phyloP scores from a whole-genome alignment of 1,140 invertebrate genomes.

The Mactra quadrangularis region DNA sequence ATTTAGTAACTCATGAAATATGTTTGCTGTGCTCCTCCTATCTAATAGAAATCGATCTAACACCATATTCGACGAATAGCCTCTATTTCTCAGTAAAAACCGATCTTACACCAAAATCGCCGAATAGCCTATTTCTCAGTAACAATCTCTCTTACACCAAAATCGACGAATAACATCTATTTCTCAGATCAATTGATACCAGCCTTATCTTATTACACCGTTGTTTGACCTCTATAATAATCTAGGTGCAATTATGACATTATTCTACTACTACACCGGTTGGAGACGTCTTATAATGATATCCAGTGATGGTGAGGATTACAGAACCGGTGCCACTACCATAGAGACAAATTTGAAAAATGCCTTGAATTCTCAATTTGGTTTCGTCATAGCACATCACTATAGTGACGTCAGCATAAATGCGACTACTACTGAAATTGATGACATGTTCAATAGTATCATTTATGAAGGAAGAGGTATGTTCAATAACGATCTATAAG shows the following conservation, averaged over 20 bases:
- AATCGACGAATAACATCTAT: no score
- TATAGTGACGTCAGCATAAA: conserved; percentile 35
- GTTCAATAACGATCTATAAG: not conserved
- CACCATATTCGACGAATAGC: no score
- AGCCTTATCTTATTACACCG: no score
- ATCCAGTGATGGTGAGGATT: conserved; percentile 28
- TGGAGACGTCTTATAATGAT: conserved; percentile 45
- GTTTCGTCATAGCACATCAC: conserved; percentile 32
- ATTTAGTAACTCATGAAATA: no score
- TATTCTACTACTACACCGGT: conserved; percentile 53
- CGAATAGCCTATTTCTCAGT: no score
- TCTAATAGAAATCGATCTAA: no score
- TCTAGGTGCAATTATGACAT: conserved; percentile 44
- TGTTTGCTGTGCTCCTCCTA: no score
- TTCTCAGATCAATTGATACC: no score
- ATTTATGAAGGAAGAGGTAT: conserved; percentile 43
- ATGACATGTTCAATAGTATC: conserved; percentile 25
- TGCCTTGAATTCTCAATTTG: not conserved
- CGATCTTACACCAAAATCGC: no score
- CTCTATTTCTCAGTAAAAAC: no score
- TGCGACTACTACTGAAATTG: conserved; percentile 4
- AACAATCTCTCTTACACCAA: no score
- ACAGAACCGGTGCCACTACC: conserved; percentile 15
- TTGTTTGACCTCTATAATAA: no score
- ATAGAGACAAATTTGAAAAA: not conserved